phyloP scores from a whole-genome alignment of 2,797 vertebrate genomes.

The Vipera ursinii region DNA sequence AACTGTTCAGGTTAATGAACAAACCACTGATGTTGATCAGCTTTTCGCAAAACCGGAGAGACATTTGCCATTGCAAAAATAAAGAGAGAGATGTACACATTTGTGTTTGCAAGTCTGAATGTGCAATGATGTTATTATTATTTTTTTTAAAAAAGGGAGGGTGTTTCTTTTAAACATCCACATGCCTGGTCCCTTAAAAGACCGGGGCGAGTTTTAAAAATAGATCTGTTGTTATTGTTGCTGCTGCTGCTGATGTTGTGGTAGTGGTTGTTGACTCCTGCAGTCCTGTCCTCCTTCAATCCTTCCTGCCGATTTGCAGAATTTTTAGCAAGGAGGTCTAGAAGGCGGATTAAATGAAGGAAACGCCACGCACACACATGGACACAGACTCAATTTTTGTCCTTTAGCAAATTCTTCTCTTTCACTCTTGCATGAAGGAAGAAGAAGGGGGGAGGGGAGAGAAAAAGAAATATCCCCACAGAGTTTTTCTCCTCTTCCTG shows the following conservation, averaged over 20 bases:
- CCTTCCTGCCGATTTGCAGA: slow-evolving; percentile 73
- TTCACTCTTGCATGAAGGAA: slow-evolving; percentile 96
- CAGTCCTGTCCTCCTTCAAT: slow-evolving; percentile 7
- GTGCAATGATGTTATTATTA: slow-evolving; percentile 59
- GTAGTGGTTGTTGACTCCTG: slow-evolving; percentile 59
- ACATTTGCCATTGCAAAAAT: slow-evolving; percentile 83
- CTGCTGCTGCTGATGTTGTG: slow-evolving; percentile 55
- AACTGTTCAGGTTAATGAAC: slow-evolving; percentile 73
- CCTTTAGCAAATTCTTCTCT: slow-evolving; percentile 99
- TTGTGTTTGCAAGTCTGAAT: slow-evolving; percentile 22
- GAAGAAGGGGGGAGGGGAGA: not conserved
- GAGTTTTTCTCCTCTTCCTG: slow-evolving; percentile 99
- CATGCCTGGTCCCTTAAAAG: slow-evolving; percentile 69
- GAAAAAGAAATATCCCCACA: slow-evolving; percentile 92
- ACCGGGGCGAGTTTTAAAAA: slow-evolving; percentile 76
- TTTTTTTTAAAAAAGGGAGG: slow-evolving; percentile 35
- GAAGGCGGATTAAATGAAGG: slow-evolving; percentile 92
- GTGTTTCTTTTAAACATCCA: slow-evolving; percentile 49
- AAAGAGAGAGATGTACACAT: no score
- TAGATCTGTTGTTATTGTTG: slow-evolving; percentile 67
- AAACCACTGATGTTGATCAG: slow-evolving; percentile 68
- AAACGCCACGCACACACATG: slow-evolving; percentile 86
- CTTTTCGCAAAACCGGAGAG: slow-evolving; percentile 71
- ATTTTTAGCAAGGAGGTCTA: slow-evolving; percentile 74
- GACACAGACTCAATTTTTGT: slow-evolving; percentile 88